Percentiles rank a stretch among this genome's conserved stretches.
phyloP scores from a whole-genome alignment of 1,140 invertebrate species.

The Drosophila takahashii region DNA sequence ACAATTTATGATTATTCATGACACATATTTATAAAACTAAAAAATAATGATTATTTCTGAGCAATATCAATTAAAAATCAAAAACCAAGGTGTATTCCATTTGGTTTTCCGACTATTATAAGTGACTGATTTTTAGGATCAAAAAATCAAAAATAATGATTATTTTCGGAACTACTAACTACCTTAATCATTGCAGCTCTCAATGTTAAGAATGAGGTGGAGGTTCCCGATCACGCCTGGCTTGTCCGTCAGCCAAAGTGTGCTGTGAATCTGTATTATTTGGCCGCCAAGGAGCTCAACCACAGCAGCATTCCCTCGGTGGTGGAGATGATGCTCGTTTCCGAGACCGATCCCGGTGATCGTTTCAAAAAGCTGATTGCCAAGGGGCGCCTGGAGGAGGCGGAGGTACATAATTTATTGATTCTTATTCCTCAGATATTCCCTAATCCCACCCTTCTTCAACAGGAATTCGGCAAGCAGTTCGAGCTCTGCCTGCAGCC shows the following conservation, averaged over 20 bases:
- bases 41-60: too few relatives aligned
- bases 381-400: constrained; percentile 81
- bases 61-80: too few relatives aligned
- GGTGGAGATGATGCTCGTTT: constrained; percentile 79
- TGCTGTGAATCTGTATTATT: constrained; percentile 79
- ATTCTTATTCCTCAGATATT: background rate
- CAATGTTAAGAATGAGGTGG: constrained; percentile 76
- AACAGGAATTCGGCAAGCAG: constrained; percentile 71
- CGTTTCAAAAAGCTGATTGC: constrained; percentile 80
- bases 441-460: background rate
- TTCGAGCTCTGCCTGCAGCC: constrained; percentile 81
- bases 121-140: too few relatives aligned
- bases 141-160: too few relatives aligned
- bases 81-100: too few relatives aligned
- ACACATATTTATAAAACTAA: too few relatives aligned
- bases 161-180: too few relatives aligned
- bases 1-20: too few relatives aligned
- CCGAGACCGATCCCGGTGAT: constrained; percentile 81
- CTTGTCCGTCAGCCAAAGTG: constrained; percentile 76
- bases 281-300: constrained; percentile 52
- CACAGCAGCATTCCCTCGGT: constrained; percentile 40
- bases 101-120: too few relatives aligned
- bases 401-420: constrained; percentile 58
- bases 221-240: constrained; percentile 70
- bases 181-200: constrained; percentile 47